Evolutionary conservation across 1,140 invertebrate species (phyloP), one percentile per base, ranked within the genome.

Genomic region (Drosophila elegans): DNA sequence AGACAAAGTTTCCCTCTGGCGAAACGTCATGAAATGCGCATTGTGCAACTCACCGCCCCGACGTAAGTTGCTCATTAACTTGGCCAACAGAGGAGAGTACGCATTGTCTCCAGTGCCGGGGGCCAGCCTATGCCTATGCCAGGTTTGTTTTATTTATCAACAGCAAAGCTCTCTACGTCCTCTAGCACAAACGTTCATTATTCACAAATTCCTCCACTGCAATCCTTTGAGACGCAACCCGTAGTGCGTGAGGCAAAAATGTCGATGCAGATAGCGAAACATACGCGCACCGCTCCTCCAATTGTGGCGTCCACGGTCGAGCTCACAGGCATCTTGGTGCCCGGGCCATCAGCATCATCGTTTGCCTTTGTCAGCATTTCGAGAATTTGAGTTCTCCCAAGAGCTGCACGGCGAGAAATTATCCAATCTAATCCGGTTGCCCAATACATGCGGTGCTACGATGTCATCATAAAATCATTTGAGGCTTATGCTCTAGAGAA

Each of bases 1-100:
- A 69, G 81, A 81, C 57, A 67, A 63, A 51, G 63, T 74, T 61
- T 59, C 41, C 49, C 62, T 44, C 41, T 57, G 60, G 39, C 60
- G 12, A 39, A 59, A 32, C 52, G 55, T 62, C 29, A 16, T 2
- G 34, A 56, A 64, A 64, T 36, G 63, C 38, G 55, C 66, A 73
- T 74, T 74, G 67, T 69, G 52, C 81, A 84, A 80, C 32, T 29
- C 38, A 54, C 51, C 13, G 29, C 13, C 41, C 27, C 78, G 72
- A 60, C 69, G 57, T 75, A 78, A 85, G 52, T 60, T 61, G 64
- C 66, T 82, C 83, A 86, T 82, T 86, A 88, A 71, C 41, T 68
- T 16, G 46, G 46, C 60, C 64, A 67, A 60, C 54, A 32, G 34
- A 39, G 42, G 29, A 32, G 36, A 29, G 32, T 36, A 32, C 51